Evolutionary conservation across 2,888 invertebrate species (phyloP).

Genomic region (Caenorhabditis virilis): DNA sequence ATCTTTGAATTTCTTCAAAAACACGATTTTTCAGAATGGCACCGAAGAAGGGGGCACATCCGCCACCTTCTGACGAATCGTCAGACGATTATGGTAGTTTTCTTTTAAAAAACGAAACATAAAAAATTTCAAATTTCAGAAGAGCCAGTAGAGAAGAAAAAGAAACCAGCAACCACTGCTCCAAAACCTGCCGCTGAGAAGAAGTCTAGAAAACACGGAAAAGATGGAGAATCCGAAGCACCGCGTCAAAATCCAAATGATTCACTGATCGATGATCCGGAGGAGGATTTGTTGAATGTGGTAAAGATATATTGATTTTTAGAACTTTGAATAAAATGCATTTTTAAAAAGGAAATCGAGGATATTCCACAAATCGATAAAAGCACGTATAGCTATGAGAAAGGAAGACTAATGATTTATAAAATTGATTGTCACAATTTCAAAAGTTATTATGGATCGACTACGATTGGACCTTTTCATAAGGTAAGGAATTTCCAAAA

Average conservation of each 20-base stretch:
- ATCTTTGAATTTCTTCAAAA: background rate
- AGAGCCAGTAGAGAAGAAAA: background rate
- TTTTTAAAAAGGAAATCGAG: no score
- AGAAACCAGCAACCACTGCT: background rate
- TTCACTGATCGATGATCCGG: background rate
- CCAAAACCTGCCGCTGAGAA: background rate
- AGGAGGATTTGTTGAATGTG: background rate
- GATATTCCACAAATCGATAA: background rate
- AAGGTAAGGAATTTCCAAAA: slow-evolving; percentile 75
- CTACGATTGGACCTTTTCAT: slow-evolving; percentile 89
- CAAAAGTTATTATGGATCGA: slow-evolving; percentile 89
- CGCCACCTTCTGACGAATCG: slow-evolving; percentile 22
- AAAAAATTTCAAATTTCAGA: slow-evolving; percentile 8
- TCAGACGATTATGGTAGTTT: background rate
- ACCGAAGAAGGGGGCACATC: background rate
- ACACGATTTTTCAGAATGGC: background rate
- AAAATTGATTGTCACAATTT: slow-evolving; percentile 90
- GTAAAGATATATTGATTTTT: background rate
- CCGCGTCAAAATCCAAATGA: slow-evolving; percentile 1
- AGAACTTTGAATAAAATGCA: background rate
- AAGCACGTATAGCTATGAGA: background rate
- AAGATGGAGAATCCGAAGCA: background rate
- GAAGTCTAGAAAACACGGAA: background rate
- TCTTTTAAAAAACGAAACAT: background rate
- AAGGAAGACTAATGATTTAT: slow-evolving; percentile 78